Base-by-base conservation (phyloP, 2,888 invertebrate genomes). In the Falcaria lacertinaria region DNA sequence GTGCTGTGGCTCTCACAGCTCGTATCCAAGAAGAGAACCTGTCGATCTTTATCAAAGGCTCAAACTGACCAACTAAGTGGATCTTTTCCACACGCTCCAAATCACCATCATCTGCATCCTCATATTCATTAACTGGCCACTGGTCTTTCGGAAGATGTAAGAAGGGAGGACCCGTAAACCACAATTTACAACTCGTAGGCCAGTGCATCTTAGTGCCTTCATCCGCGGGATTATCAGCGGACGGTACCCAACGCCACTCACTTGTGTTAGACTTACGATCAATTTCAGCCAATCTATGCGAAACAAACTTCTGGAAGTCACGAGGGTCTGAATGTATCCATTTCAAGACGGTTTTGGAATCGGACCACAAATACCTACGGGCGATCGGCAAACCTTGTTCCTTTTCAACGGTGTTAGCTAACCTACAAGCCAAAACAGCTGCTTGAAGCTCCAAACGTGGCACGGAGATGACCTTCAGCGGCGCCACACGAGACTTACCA, bases 11-110 rank as follows among this genome's bases (percentile, higher is more conserved):
- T 15, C 44, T 15, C 7, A 44, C 14, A 11, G 34, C 37, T 2
- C 40, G 36, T 13, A 33, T 33, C 44, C 40, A 40, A 2, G 37
- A 33, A 13, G 44, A 44, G 8, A 33, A 34, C 4, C 33, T 11
- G 1, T 6, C 13, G 4, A n/a, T 19, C 7, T 33, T 19, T n/a
- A 40, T 11, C 4, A 43, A 15, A 1, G 34, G 36, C 2, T 4
- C 13, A 11, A 8, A 5, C 39, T 16, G 13, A n/a, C 19, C 7
- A 16, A 16, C 19, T 2, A 34, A 8, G 6, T 34, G 34, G 14
- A 33, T 33, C 2, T 11, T 15, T 15, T 33, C n/a, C 15, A 17
- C 16, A 1, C 39, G 39, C 16, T 39, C 25, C 25, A n/a, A 6
- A 14, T 32, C 15, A 2, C 3, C 28, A 6, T 11, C 2, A 15